These are phyloP conservation scores for Azemiops feae DNA, from an alignment of 2,113 vertebrate genomes.

Conservation along the genomic window DNA sequence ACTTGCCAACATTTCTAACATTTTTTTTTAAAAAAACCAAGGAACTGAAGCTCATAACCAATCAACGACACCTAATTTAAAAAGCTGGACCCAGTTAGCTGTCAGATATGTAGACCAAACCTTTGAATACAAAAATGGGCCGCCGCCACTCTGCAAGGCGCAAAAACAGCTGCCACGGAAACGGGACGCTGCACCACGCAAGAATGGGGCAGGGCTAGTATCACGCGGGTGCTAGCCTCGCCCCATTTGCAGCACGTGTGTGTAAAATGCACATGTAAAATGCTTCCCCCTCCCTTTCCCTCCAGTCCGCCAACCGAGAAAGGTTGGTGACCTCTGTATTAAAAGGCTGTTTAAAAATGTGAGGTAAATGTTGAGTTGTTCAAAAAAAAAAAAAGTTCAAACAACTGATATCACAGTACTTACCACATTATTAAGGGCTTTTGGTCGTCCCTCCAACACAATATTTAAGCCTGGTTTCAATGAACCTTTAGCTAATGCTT, in stretches of 20 bases:
- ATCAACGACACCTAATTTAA: not conserved
- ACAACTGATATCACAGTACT: conserved; percentile 50
- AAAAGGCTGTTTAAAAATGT: not conserved
- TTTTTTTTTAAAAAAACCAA: not conserved
- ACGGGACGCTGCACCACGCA: too few species aligned
- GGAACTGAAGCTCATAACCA: not conserved
- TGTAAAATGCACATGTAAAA: too few species aligned
- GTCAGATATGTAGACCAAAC: not conserved
- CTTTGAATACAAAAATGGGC: not conserved
- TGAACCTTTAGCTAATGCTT: conserved; percentile 82
- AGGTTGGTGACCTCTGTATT: not conserved
- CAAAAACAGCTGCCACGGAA: too few species aligned
- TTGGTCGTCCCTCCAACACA: conserved; percentile 76
- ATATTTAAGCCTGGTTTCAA: conserved; percentile 91
- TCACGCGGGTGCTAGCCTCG: too few species aligned
- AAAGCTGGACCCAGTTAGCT: not conserved
- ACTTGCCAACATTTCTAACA: not conserved
- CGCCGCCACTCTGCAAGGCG: too few species aligned
- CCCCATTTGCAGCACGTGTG: too few species aligned
- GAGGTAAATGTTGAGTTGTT: not conserved
- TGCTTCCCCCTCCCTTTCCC: too few species aligned
- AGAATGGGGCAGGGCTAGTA: too few species aligned
- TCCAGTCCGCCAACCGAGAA: too few species aligned
- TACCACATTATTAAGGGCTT: conserved; percentile 80
- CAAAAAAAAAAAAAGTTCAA: not conserved